A percentile compares a stretch with the other conserved stretches of the same genome.
phyloP scores from a whole-genome alignment of 1,140 invertebrate species.

The Xylocopa sonorina region DNA sequence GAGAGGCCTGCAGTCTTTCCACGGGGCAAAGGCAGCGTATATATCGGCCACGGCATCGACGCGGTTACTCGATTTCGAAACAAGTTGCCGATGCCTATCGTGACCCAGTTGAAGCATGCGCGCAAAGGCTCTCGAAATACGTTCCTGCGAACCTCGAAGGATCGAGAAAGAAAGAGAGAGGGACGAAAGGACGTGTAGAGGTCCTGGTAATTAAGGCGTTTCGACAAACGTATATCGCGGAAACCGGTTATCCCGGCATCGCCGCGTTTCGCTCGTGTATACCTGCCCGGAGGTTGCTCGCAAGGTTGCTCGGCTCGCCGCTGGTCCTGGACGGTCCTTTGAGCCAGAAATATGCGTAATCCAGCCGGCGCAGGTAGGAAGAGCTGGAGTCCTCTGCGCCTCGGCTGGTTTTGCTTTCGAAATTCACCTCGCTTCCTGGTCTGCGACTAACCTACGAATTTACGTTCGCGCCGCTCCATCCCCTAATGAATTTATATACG shows the following conservation, averaged over 20 bases:
- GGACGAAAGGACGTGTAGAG: conserved; percentile 46
- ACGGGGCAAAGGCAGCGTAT: too few species aligned
- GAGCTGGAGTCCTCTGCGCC: not conserved
- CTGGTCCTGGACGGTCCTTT: conserved; percentile 57
- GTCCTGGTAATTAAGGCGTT: conserved; percentile 74
- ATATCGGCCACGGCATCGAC: not conserved
- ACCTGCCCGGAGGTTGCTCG: conserved; percentile 56
- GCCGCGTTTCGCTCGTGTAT: conserved; percentile 45
- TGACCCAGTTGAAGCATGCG: not conserved
- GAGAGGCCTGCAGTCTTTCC: not conserved
- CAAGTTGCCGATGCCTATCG: not conserved
- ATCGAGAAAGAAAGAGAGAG: conserved; percentile 38
- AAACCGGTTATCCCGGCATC: conserved; percentile 68
- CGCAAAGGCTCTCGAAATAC: not conserved
- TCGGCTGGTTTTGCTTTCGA: not conserved
- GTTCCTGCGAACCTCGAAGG: conserved; percentile 27
- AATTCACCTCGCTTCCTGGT: conserved; percentile 17
- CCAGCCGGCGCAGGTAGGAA: conserved; percentile 24
- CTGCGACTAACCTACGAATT: not conserved
- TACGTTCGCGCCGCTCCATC: accelerated
- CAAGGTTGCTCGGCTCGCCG: conserved; percentile 56
- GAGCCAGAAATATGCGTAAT: conserved; percentile 67
- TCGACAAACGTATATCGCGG: conserved; percentile 61
- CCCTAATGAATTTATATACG: not conserved
- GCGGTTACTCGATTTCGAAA: conserved; percentile 3